Base-by-base conservation (phyloP, 2,888 invertebrate genomes). In the Drosophila limbata region DNA sequence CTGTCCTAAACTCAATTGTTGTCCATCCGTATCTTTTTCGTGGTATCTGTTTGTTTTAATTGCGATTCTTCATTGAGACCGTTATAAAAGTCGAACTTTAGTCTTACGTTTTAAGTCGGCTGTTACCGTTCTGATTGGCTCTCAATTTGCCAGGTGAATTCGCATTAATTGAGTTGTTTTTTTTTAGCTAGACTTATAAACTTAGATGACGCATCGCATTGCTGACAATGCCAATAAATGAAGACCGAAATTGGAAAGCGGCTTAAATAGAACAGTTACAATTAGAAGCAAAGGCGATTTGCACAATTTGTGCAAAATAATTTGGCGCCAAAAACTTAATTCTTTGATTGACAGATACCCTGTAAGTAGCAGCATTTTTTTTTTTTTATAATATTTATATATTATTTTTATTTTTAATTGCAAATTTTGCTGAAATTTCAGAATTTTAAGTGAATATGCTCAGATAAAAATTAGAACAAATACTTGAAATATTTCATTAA, bases 71-170 rank as follows among this genome's bases (percentile, higher is more conserved):
- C 5, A 21, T 19, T 10, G 35, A 33, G n/a, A 62, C 76, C 79
- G 76, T 76, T 76, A 79, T 28, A 31, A 25, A 35, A 55, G 61
- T 69, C 48, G 52, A 44, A 57, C 52, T 52, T 57, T 51, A 62
- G 74, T 44, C 42, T 45, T 50, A 67, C 45, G 50, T 39, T 52
- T 48, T 51, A 74, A 53, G 57, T 50, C 51, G 42, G 33, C 59
- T 59, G 76, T 75, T 79, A 76, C 76, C 76, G 76, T 76, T 76
- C 57, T 59, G 79, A 79, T 79, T 73, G 74, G 59, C 51, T 21
- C 37, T 21, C 62, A 72, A 66, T 62, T 69, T 25, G 56, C 13
- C 37, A 51, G 44, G 21, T 3, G 39, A 61, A 66, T 56, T 79
- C 76, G 65, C 69, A 60, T 51, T 62, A 47, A 77, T 75, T 75